phyloP scores from a whole-genome alignment of 2,888 invertebrate species.

The Pyrrhia umbra region DNA sequence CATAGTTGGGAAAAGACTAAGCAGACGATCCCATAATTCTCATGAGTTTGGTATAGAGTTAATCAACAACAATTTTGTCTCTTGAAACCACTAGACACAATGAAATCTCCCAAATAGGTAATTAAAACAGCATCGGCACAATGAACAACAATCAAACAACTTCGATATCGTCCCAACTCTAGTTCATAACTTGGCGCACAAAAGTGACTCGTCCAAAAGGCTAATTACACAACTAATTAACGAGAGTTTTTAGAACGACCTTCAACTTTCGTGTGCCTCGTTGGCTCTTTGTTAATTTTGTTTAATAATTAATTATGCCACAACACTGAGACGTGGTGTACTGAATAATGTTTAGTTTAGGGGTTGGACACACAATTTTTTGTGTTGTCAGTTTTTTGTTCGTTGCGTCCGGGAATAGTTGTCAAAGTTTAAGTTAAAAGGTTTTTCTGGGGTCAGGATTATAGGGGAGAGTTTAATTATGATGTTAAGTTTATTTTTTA shows the following conservation, averaged over 20 bases:
- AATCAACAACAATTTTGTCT: too few species aligned
- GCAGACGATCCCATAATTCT: too few species aligned
- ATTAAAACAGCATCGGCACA: neutral
- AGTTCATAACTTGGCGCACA: slow-evolving; percentile 6
- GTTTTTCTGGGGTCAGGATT: too few species aligned
- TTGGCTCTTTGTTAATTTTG: slow-evolving; percentile 65
- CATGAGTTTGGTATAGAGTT: too few species aligned
- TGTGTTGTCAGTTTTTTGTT: neutral
- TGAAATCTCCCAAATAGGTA: too few species aligned
- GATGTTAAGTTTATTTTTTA: too few species aligned
- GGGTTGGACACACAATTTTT: neutral
- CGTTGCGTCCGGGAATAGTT: neutral
- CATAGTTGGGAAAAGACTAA: too few species aligned
- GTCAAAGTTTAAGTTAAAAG: neutral
- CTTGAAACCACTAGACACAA: too few species aligned
- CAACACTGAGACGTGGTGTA: slow-evolving; percentile 49
- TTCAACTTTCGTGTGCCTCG: slow-evolving; percentile 46
- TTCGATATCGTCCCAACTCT: slow-evolving; percentile 1
- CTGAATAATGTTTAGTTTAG: slow-evolving; percentile 41
- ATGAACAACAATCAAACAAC: neutral
- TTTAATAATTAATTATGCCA: slow-evolving; percentile 68
- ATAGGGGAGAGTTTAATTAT: too few species aligned
- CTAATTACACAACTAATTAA: slow-evolving; percentile 43
- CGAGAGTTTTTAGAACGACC: slow-evolving; percentile 42
- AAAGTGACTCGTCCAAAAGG: slow-evolving; percentile 24